These are phyloP conservation scores for Drosophila pseudotalamancana DNA, from an alignment of 2,888 invertebrate genomes.

Conservation along the genomic window DNA sequence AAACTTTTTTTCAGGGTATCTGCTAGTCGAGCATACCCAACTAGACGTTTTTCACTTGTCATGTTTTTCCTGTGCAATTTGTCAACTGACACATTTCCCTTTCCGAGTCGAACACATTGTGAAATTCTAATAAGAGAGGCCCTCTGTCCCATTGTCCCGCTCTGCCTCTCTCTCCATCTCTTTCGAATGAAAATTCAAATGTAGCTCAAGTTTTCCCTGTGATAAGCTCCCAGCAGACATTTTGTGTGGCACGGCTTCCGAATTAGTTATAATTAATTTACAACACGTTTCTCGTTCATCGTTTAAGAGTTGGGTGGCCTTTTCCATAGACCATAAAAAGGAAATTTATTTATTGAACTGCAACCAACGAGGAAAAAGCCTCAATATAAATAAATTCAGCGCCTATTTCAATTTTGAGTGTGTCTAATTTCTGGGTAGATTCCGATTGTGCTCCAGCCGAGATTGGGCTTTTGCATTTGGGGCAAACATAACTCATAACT, in stretches of 20 bases:
- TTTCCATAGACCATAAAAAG: conserved; percentile 41
- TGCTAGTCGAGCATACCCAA: too few relatives aligned
- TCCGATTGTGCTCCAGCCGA: conserved; percentile 1
- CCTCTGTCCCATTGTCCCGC: neutral
- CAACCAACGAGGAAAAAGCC: conserved; percentile 34
- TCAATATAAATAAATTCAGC: conserved; percentile 42
- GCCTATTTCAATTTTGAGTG: conserved; percentile 43
- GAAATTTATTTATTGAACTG: conserved; percentile 72
- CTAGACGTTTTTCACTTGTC: too few relatives aligned
- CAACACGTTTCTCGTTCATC: conserved; percentile 66
- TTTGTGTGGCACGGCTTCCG: conserved; percentile 37
- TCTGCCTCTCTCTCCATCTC: neutral
- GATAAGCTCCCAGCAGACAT: conserved; percentile 29
- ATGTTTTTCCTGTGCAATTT: conserved; percentile 83
- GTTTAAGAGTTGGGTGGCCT: conserved; percentile 44
- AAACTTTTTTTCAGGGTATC: too few relatives aligned
- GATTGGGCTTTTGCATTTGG: neutral
- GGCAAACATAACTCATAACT: conserved; percentile 72
- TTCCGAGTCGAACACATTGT: conserved; percentile 48
- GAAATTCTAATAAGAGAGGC: conserved; percentile 46
- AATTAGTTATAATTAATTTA: conserved; percentile 81
- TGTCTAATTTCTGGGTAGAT: conserved; percentile 29
- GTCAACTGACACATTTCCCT: conserved; percentile 76
- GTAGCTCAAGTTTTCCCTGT: conserved; percentile 29
- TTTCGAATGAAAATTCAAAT: neutral